Base-by-base conservation (phyloP, 2,888 invertebrate species). In the Thymelicus sylvestris region DNA sequence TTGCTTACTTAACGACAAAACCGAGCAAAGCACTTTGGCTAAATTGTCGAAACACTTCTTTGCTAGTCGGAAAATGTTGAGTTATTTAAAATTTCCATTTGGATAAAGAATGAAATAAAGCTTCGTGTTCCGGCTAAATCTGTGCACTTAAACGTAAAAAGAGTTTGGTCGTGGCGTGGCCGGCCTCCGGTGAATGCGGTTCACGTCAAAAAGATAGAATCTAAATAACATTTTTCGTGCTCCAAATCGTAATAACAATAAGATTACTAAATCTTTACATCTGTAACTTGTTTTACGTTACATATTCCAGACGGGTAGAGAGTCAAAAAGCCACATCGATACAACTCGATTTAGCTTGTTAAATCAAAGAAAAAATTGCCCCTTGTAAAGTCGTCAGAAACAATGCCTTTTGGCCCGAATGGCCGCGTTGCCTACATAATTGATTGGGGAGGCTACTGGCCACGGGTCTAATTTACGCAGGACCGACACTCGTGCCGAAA, bases 391-490 rank as follows among this genome's bases (percentile, higher is more conserved):
- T 73, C 73, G 84, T 84, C 84, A 82, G 80, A 82, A 83, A 85
- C 83, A 86, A 79, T 76, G 78, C 76, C 77, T 78, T 78, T 78
- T 77, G 82, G 79, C 74, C 78, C 74, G 78, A 82, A 84, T 84
- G 81, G 85, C 82, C 82, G 81, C 82, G 77, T 81, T 78, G 81
- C 82, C 77, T 88, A 87, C 84, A 89, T 87, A 87, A 88, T 87
- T 87, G 86, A 90, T 89, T 83, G 84, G 76, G 77, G 77, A 77
- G 78, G 80, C 77, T 81, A 75, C 75, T 81, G 81, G 77, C 80
- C 86, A 86, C 85, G 82, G 80, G 78, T 79, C 81, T 86, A 87
- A 90, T 89, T 89, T 87, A 86, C 84, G 83, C 78, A 79, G 79
- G 80, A 76, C 75, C 80, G 80, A 81, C 82, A 81, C 77, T 80